Evolutionary conservation across 2,797 vertebrate genomes (phyloP), one percentile per base, ranked within the genome.

Genomic region (Lagocephalus sceleratus): DNA sequence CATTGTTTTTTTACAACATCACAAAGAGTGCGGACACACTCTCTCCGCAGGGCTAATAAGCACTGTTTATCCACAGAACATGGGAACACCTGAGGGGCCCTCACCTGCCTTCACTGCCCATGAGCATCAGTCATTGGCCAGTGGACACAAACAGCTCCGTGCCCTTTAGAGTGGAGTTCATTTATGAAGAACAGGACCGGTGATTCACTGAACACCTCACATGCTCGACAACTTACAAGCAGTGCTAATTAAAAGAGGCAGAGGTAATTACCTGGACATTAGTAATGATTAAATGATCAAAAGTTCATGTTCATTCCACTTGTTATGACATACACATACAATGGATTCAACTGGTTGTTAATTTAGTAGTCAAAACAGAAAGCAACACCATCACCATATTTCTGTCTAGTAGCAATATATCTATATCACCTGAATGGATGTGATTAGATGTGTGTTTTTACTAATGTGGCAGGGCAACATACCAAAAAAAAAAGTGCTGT

Each of bases 41-140:
- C 3, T 22, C 61, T 66, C 50, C 35, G 32, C 45, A 50, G 51
- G 49, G 51, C 50, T 66, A 66, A 78, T 60, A 73, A 63, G 57
- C 63, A 66, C 35, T 76, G 68, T 78, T 78, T 76, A 71, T 55
- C 56, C 56, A 53, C 68, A 61, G 71, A 57, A 73, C 52, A 64
- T 44, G 1, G 17, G 54, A 77, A 73, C 73, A 70, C 63, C 77
- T 20, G 8, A 57, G 66, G 77, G 44, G 39, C 20, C 46, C 25
- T 3, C 47, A 79, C 29, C 70, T 70, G 62, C 58, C 59, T 56
- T 52, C 55, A 52, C 41, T 49, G 43, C 54, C 66, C 54, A 60
- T 69, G 54, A 69, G 52, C 45, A 63, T 20, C 51, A 14, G 44
- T 71, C 71, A 81, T 68, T 76, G 70, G 70, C 73, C 44, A 71